phyloP scores from a whole-genome alignment of 2,113 vertebrate genomes.

The Callorhinus ursinus region DNA sequence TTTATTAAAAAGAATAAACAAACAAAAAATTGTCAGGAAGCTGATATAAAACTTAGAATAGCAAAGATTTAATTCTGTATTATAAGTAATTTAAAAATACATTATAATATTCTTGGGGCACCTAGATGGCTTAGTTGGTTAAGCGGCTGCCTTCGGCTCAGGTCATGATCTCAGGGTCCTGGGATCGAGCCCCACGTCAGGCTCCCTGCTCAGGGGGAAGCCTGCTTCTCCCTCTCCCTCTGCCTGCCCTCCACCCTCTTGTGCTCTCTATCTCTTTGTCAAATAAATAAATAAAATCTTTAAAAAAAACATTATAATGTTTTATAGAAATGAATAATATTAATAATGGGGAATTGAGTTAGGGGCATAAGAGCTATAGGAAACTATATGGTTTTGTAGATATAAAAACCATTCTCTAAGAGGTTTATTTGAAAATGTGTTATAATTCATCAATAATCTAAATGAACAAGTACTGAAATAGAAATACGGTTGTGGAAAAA shows the following conservation, averaged over 20 bases:
- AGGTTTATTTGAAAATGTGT: neutral
- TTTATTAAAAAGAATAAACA: neutral
- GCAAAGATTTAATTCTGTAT: neutral
- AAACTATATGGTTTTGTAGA: neutral
- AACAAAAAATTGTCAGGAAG: neutral
- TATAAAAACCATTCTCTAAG: neutral
- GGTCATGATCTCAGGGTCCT: too few species aligned
- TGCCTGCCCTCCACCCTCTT: too few species aligned
- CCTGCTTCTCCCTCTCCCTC: too few species aligned
- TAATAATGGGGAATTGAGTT: neutral
- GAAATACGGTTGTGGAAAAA: neutral
- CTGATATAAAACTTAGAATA: neutral
- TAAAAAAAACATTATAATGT: neutral
- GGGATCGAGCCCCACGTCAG: too few species aligned
- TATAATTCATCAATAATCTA: neutral
- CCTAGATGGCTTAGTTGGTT: too few species aligned
- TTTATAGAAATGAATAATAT: neutral
- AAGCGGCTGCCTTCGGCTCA: too few species aligned
- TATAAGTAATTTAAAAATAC: neutral
- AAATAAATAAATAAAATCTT: too few species aligned
- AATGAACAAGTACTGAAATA: neutral
- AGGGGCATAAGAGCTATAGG: accelerated
- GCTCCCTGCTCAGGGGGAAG: too few species aligned
- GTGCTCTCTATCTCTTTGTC: too few species aligned
- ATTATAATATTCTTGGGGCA: too few species aligned